Evolutionary conservation across 2,797 vertebrate genomes (phyloP).

Genomic region (Tachyglossus aculeatus): DNA sequence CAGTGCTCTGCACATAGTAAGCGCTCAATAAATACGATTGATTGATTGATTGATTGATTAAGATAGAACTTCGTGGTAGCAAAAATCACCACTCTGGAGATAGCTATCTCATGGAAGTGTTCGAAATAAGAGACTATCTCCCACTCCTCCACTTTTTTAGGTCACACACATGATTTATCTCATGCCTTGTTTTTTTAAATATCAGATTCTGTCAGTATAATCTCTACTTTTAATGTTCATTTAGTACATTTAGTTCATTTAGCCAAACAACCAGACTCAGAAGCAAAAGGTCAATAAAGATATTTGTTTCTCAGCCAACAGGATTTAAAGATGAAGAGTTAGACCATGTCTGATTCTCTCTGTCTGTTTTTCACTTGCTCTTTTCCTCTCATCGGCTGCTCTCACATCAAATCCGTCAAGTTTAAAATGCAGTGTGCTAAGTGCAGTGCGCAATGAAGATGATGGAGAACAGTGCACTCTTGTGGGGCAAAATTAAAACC

Average conservation of each 20-base stretch:
- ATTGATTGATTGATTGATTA: no score
- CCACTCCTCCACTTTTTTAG: not conserved
- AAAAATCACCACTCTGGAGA: no score
- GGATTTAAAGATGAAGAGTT: not conserved
- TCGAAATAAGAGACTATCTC: no score
- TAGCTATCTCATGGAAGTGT: no score
- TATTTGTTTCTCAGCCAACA: not conserved
- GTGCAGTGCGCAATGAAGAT: not conserved
- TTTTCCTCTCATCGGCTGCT: not conserved
- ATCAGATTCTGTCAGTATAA: not conserved
- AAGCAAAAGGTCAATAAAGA: not conserved
- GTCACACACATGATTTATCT: not conserved
- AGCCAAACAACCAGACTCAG: not conserved
- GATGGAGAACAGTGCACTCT: slow-evolving; percentile 59
- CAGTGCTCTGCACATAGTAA: no score
- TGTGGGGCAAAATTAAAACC: slow-evolving; percentile 53
- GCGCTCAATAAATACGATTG: no score
- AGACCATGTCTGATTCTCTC: not conserved
- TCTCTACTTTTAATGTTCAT: not conserved
- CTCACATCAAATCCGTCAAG: not conserved
- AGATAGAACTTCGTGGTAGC: no score
- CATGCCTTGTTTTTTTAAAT: not conserved
- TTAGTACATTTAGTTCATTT: accelerated
- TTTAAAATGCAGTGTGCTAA: not conserved
- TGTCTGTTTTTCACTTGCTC: not conserved